These are phyloP conservation scores for Chrysomallon squamiferum DNA, from an alignment of 1,140 invertebrate genomes.

Conservation along the genomic window DNA sequence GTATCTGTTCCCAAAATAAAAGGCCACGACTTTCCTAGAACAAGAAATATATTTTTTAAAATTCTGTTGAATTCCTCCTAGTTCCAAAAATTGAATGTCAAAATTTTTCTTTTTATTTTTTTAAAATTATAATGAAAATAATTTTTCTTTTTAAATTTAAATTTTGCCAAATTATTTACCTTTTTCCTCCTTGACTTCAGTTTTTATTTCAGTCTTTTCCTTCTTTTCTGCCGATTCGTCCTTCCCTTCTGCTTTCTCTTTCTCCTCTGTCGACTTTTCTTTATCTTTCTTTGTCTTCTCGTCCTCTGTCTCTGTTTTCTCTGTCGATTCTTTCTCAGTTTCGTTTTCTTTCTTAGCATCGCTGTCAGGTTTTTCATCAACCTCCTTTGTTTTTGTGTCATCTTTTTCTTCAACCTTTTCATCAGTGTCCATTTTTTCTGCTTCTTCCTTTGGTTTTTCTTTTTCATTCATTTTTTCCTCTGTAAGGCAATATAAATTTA, in stretches of 20 bases:
- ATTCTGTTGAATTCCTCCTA: too few species aligned
- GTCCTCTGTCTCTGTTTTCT: conserved; percentile 34
- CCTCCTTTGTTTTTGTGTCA: conserved; percentile 32
- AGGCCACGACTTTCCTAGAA: too few species aligned
- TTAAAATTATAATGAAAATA: too few species aligned
- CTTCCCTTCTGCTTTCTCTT: conserved; percentile 43
- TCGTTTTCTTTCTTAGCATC: conserved; percentile 18
- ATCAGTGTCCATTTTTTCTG: conserved; percentile 17
- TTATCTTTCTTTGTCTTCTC: conserved; percentile 49
- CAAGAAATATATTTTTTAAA: too few species aligned
- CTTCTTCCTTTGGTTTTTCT: conserved; percentile 12
- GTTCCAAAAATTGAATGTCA: too few species aligned
- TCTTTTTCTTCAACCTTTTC: conserved; percentile 36
- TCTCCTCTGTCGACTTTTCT: conserved; percentile 31
- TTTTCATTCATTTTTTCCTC: background rate
- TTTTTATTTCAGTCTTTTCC: conserved; percentile 38
- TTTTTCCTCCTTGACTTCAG: conserved; percentile 68
- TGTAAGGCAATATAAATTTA: too few species aligned
- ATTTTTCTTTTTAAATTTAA: too few species aligned
- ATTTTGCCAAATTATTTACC: conserved; percentile 27
- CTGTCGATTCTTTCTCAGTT: conserved; percentile 24
- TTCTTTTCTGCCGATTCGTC: conserved; percentile 20
- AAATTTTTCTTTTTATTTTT: too few species aligned
- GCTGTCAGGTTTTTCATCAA: conserved; percentile 18
- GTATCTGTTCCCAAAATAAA: too few species aligned